Base-by-base conservation (phyloP, 1,140 invertebrate species). In the Helicoverpa armigera region DNA sequence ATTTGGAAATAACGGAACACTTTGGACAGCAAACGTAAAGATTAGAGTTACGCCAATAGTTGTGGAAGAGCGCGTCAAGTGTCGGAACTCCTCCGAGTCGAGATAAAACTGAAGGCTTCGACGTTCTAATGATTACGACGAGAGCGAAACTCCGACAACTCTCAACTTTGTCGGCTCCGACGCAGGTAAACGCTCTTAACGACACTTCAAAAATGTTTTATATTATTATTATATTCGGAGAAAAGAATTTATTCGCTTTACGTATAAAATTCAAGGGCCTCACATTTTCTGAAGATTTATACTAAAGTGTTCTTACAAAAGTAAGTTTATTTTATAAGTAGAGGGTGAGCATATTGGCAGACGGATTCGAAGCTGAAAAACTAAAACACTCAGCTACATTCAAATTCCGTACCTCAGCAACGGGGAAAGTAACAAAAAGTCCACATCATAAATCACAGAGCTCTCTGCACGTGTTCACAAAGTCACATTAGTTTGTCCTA, bases 131-230 rank as follows among this genome's bases (percentile, higher is more conserved):
- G 50, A 70, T 70, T 70, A 29, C 50, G 43, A 18, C 48, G n/a
- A 16, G n/a, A 70, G 48, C 9, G 48, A 43, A 43, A 43, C 53
- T 53, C 50, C 18, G 10, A 16, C 43, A 65, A 35, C 14, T 35
- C 12, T 35, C 14, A 67, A n/a, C 48, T 53, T 53, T 70, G 29
- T 51, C 50, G 50, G 53, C 16, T 70, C 67, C 29, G 18, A 48
- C 48, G 31, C 63, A 48, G 67, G 48, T 70, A 70, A 70, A 29
- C 50, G 67, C 29, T 23, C 16, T 53, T 70, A 70, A 70, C 53
- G 48, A 70, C 48, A 70, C 48, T 70, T 70, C 48, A 70, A 70
- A 48, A 70, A 53, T 65, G 31, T 70, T 70, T 23, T 50, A 70
- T 18, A 18, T 70, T 29, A 48, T 53, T 53, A 23, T 53, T 53